Percentiles rank a stretch among this genome's conserved stretches.
phyloP scores from a whole-genome alignment of 2,797 vertebrate genomes.

The Tympanoctomys barrerae region DNA sequence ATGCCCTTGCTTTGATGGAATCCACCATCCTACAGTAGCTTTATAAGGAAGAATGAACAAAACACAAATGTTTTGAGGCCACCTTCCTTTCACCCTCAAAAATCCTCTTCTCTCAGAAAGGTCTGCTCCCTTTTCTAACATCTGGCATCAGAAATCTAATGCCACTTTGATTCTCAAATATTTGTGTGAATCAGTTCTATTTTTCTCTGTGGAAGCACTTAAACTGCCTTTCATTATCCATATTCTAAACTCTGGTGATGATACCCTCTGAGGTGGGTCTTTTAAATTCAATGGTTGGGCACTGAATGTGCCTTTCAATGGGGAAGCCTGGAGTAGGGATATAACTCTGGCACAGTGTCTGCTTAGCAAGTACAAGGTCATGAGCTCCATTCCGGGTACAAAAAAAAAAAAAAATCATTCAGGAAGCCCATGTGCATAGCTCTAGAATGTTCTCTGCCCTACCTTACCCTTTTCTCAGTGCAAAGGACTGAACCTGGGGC shows the following conservation, averaged over 20 bases:
- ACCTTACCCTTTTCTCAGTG: neutral
- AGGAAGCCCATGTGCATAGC: neutral
- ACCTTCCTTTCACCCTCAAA: neutral
- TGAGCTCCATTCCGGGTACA: no score
- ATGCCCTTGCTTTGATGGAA: neutral
- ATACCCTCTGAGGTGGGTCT: neutral
- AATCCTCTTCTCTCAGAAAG: constrained; percentile 12
- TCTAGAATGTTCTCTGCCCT: neutral
- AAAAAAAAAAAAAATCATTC: neutral
- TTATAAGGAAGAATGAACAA: neutral
- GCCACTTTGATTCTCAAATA: neutral
- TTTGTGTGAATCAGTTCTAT: neutral
- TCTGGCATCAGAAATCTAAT: neutral
- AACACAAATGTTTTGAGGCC: neutral
- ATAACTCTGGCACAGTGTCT: no score
- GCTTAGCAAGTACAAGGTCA: no score
- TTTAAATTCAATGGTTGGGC: neutral
- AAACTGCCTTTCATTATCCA: neutral
- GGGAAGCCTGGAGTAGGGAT: no score
- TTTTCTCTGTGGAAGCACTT: neutral
- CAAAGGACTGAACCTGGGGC: neutral
- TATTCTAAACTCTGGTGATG: constrained; percentile 35
- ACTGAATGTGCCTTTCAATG: neutral
- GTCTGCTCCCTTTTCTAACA: neutral
- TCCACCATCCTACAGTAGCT: neutral